A percentile compares a stretch with the other conserved stretches of the same genome.
phyloP scores from a whole-genome alignment of 2,797 vertebrate species.

The Falco novaeseelandiae region DNA sequence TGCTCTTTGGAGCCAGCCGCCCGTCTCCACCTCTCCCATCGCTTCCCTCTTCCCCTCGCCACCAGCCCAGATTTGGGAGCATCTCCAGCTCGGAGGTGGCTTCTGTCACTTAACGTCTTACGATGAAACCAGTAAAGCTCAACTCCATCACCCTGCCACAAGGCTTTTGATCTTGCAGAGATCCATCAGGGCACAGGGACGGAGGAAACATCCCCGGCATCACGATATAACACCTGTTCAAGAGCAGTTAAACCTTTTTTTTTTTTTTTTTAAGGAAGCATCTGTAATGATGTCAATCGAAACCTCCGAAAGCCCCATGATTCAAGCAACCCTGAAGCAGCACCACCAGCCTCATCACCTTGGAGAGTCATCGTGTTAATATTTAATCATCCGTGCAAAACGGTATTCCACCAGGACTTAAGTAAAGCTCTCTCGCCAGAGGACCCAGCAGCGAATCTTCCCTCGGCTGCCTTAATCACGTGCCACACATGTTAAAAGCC shows the following conservation, averaged over 20 bases:
- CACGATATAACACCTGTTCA: rapidly evolving
- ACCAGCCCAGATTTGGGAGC: not conserved
- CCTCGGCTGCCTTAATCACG: not conserved
- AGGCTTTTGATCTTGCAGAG: not conserved
- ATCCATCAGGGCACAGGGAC: not conserved
- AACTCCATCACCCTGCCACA: not conserved
- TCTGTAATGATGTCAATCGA: not conserved
- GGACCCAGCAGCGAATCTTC: not conserved
- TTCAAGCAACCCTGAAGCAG: not conserved
- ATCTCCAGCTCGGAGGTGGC: not conserved
- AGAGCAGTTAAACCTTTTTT: not conserved
- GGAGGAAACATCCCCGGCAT: not conserved
- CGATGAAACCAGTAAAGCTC: rapidly evolving
- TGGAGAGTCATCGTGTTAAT: not conserved
- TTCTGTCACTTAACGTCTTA: not conserved
- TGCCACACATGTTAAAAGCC: rapidly evolving
- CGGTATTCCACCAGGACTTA: rapidly evolving
- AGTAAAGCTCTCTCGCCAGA: not conserved
- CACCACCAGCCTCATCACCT: not conserved
- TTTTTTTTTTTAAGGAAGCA: not conserved
- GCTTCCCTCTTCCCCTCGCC: not conserved
- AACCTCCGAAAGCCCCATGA: not conserved
- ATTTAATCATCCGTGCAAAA: not conserved
- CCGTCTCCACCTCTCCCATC: rapidly evolving
- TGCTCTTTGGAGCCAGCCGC: not conserved